These are phyloP conservation scores for Girardia tigrina DNA, from an alignment of 2,888 invertebrate species.

Conservation along the genomic window DNA sequence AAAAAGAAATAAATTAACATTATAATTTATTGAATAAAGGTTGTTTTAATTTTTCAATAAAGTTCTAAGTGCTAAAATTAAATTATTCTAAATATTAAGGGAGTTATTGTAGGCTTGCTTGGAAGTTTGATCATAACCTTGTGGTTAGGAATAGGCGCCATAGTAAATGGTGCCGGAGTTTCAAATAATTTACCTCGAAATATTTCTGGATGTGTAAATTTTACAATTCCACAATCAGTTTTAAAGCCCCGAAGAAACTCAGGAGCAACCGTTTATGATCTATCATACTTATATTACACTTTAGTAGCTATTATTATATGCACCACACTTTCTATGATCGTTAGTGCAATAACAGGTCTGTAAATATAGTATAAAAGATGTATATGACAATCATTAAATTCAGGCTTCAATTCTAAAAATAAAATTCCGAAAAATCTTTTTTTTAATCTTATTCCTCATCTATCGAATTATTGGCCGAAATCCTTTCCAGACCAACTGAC, in stretches of 20 bases:
- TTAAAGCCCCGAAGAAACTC: neutral
- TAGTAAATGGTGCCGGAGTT: constrained; percentile 24
- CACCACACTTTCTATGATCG: neutral
- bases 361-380: neutral
- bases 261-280: constrained; percentile 19
- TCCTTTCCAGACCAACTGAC: neutral
- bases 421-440: neutral
- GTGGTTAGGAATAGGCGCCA: constrained; percentile 36
- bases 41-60: too few relatives aligned
- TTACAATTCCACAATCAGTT: neutral
- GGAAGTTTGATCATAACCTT: constrained; percentile 35
- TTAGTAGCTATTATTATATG: constrained; percentile 26
- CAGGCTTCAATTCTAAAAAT: neutral
- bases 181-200: neutral
- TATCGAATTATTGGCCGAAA: neutral
- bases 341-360: constrained; percentile 29
- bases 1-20: too few relatives aligned
- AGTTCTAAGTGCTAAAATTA: too few relatives aligned
- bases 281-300: constrained; percentile 35
- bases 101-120: constrained; percentile 37
- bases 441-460: neutral
- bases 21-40: too few relatives aligned
- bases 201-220: constrained; percentile 7
- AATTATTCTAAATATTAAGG: too few relatives aligned
- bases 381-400: neutral